Evolutionary conservation across 1,140 invertebrate genomes (phyloP).

Genomic region (Platorchestia sp.): DNA sequence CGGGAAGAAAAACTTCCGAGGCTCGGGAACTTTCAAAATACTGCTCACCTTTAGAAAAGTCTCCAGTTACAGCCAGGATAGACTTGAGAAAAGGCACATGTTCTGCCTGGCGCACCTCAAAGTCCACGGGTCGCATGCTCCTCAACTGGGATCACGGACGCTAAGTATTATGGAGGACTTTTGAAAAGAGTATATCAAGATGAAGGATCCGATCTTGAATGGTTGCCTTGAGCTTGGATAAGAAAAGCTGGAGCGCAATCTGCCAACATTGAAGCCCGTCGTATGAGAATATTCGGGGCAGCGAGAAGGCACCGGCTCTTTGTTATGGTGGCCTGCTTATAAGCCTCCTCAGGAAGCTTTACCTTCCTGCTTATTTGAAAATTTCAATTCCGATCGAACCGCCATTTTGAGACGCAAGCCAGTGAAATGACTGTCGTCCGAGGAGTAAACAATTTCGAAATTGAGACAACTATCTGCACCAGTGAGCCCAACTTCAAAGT

Average conservation of each 20-base stretch:
- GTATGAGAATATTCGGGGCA: constrained; percentile 37
- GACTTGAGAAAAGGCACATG: background rate
- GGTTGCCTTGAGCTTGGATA: constrained; percentile 36
- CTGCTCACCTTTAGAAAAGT: background rate
- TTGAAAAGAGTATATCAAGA: constrained; percentile 48
- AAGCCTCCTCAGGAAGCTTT: constrained; percentile 8
- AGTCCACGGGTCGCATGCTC: constrained; percentile 10
- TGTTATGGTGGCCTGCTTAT: constrained; percentile 41
- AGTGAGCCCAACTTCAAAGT: background rate
- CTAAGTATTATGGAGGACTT: constrained; percentile 51
- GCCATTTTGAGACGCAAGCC: constrained; percentile 31
- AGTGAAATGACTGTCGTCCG: background rate
- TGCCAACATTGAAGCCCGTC: background rate
- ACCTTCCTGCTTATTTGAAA: constrained; percentile 14
- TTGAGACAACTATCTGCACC: background rate
- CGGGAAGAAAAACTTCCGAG: background rate
- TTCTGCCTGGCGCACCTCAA: background rate
- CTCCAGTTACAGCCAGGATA: background rate
- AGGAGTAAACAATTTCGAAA: constrained; percentile 24
- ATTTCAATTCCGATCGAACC: background rate
- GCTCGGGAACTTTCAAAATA: background rate
- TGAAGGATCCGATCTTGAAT: constrained; percentile 44
- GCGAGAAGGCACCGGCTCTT: background rate
- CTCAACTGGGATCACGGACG: constrained; percentile 38
- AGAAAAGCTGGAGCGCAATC: constrained; percentile 17